Evolutionary conservation across 2,113 vertebrate species (phyloP), one percentile per base, ranked within the genome.

Genomic region (Limnothrissa miodon): DNA sequence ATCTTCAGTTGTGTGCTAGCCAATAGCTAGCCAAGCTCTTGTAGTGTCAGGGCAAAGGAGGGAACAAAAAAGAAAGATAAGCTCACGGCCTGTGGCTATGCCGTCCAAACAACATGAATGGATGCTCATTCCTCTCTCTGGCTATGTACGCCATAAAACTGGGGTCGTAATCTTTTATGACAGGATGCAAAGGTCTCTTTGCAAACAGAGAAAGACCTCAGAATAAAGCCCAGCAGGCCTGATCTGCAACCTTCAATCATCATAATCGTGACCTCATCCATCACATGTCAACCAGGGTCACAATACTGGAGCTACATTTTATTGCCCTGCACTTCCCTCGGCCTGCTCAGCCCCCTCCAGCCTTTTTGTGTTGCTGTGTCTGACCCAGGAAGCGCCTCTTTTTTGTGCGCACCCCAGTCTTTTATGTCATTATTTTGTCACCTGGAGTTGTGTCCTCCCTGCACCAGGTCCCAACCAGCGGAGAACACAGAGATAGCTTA

Each of bases 131-230:
- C 93, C 94, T 96, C 93, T 96, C 93, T n/a, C 93, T 80, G 93
- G 92, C 93, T 94, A 93, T 95, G 94, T 94, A 95, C 94, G 92
- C 93, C 93, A 93, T 95, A 95, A 95, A 95, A 95, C 90, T 4
- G 91, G 95, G 94, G 95, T 95, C 94, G 95, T 97, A 97, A 97
- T 95, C 93, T 95, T 95, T 95, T 95, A 95, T 95, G 94, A 95
- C 95, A 95, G 95, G 95, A 95, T 95, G 94, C 93, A 93, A 95
- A 94, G 94, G 93, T 95, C 95, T 94, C 95, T 94, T 95, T 93
- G 92, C 94, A 95, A 95, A 96, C 94, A 96, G 94, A 93, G 95
- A 95, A 93, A 95, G 94, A 94, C 88, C 91, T 90, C 85, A 91
- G 95, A 88, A 94, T 95, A 94, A 96, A 96, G 93, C 93, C 94